These are phyloP conservation scores for Aurelia sp. DNA, from an alignment of 30 jellyfish, hydroid and myxozoan genomes.

Conservation along the genomic window DNA sequence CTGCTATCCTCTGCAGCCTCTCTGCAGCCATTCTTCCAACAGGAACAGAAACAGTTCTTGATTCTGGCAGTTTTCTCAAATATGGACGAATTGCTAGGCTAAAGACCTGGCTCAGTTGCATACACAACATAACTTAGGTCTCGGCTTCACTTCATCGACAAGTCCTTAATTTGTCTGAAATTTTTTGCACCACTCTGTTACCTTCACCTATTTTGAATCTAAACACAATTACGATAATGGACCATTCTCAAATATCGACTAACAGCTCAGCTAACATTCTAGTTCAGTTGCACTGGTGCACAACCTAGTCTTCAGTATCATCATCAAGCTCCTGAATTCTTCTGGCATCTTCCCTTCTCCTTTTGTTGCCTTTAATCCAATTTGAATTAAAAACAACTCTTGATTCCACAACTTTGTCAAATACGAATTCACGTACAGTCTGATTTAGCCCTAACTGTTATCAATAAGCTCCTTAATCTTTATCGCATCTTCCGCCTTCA, in stretches of 20 bases:
- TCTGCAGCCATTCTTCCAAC: too few relatives aligned
- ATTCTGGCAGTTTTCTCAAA: too few relatives aligned
- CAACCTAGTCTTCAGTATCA: background rate
- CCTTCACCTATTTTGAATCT: constrained; percentile 40
- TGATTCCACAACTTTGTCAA: constrained; percentile 40
- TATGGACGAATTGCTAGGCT: too few relatives aligned
- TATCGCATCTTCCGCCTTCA: constrained; percentile 56
- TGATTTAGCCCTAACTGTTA: background rate
- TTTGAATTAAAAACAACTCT: constrained; percentile 35
- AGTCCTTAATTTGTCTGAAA: too few relatives aligned
- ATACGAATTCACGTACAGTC: constrained; percentile 30
- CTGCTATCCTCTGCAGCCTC: too few relatives aligned
- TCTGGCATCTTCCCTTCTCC: constrained; percentile 52
- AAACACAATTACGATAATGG: constrained; percentile 15
- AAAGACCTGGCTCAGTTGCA: too few relatives aligned
- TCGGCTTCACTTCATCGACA: too few relatives aligned
- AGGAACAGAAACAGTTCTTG: too few relatives aligned
- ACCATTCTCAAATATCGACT: constrained; percentile 74
- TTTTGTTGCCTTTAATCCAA: constrained; percentile 31
- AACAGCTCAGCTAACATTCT: too few relatives aligned
- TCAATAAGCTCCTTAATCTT: constrained; percentile 26
- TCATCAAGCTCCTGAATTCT: constrained; percentile 21
- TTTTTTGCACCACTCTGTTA: constrained; percentile 30
- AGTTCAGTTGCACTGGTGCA: too few relatives aligned
- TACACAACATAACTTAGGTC: too few relatives aligned